Conservation (phyloP, 2,888 invertebrate genomes). For the Lamellibrachia columna region DNA sequence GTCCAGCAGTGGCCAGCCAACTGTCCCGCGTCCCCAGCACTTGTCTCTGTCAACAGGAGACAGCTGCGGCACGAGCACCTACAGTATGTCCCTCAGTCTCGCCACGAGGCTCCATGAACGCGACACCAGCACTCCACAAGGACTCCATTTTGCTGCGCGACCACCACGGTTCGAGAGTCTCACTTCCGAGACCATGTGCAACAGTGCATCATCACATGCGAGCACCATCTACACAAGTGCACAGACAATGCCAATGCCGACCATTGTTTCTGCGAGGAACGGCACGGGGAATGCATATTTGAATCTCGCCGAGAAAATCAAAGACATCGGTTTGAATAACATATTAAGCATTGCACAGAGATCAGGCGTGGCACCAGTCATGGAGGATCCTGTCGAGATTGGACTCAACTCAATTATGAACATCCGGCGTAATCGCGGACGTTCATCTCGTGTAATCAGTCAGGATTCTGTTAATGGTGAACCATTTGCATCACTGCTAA, state of each 20-base stretch:
- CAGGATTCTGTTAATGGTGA: not conserved
- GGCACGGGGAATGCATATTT: not conserved
- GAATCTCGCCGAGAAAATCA: constrained; percentile 20
- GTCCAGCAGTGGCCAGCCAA: not conserved
- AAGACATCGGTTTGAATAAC: constrained; percentile 25
- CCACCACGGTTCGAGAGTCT: constrained; percentile 29
- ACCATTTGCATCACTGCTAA: not conserved
- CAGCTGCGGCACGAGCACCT: constrained; percentile 33
- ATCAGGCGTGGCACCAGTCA: constrained; percentile 13
- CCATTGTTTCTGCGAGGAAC: not conserved
- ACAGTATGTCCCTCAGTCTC: constrained; percentile 35
- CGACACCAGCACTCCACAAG: constrained; percentile 22
- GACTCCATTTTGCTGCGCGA: not conserved
- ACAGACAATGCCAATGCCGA: constrained; percentile 31
- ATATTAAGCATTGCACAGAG: constrained; percentile 22
- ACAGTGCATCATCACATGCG: constrained; percentile 26
- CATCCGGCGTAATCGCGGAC: constrained; percentile 23
- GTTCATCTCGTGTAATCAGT: not conserved
- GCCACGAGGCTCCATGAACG: constrained; percentile 35
- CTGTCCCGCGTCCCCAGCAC: not conserved
- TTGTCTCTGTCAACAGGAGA: not conserved
- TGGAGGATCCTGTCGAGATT: constrained; percentile 29
- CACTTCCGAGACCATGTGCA: constrained; percentile 33
- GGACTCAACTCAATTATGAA: constrained; percentile 31
- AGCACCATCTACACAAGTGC: not conserved